A percentile compares a stretch with the other conserved stretches of the same genome.
Evolutionary conservation across 2,888 invertebrate species (phyloP).

Genomic region (Orchesellides sinensis): DNA sequence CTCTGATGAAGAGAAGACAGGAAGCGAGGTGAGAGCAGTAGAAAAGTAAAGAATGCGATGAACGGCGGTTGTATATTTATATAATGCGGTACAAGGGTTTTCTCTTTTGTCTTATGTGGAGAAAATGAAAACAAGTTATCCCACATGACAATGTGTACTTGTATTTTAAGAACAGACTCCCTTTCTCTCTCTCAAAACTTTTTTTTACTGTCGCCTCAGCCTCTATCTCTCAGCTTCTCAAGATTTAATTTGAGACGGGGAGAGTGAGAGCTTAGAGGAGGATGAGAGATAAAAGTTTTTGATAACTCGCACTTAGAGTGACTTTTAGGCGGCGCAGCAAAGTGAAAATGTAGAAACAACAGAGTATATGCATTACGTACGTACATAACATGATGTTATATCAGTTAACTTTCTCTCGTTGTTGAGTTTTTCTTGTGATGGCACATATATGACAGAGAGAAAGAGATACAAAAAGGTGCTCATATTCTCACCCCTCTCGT

Average conservation of each 20-base stretch:
- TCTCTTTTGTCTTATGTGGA: background rate
- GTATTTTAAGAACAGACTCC: background rate
- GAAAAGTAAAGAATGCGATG: background rate
- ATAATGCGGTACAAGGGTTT: no score
- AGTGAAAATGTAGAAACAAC: slow-evolving; percentile 7
- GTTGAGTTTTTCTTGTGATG: background rate
- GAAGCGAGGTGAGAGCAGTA: background rate
- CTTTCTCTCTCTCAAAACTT: no score
- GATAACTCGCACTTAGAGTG: slow-evolving; percentile 7
- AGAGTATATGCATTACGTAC: background rate
- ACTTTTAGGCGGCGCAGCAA: no score
- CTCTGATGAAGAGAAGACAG: no score
- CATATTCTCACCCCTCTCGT: background rate
- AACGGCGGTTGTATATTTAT: background rate
- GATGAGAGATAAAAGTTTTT: slow-evolving; percentile 37
- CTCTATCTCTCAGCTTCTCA: background rate
- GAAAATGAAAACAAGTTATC: slow-evolving; percentile 8
- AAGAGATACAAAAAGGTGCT: background rate
- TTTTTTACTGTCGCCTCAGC: background rate
- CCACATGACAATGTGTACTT: slow-evolving; percentile 11
- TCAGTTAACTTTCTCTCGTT: background rate
- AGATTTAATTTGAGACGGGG: slow-evolving; percentile 46
- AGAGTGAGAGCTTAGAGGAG: slow-evolving; percentile 22
- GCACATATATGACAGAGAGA: background rate
- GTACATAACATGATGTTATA: background rate